phyloP scores from a whole-genome alignment of 2,888 invertebrate genomes.

The Drosophila glabriapex region DNA sequence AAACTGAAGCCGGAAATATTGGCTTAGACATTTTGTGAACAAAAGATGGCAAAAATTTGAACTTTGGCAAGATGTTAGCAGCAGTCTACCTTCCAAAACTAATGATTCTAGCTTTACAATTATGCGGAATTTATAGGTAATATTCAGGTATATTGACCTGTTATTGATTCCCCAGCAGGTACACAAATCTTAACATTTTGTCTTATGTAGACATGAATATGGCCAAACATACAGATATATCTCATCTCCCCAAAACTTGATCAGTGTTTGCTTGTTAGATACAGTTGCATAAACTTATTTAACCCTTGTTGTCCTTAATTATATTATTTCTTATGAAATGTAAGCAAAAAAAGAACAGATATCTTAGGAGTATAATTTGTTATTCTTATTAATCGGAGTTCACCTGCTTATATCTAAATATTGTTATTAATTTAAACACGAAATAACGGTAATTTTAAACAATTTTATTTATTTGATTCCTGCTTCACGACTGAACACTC shows the following conservation, averaged over 20 bases:
- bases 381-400: background rate
- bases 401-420: background rate
- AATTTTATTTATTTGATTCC: background rate
- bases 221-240: background rate
- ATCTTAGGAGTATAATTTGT: background rate
- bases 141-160: background rate
- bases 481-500: background rate
- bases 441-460: background rate
- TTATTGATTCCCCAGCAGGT: background rate
- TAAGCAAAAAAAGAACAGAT: fast-evolving
- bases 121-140: background rate
- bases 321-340: background rate
- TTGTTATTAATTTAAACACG: background rate
- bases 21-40: background rate
- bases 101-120: background rate
- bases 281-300: background rate
- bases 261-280: background rate
- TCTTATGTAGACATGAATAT: background rate
- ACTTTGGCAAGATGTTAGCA: fast-evolving
- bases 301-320: too few species aligned
- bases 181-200: fast-evolving
- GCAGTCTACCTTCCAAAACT: background rate
- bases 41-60: background rate
- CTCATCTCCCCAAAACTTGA: background rate
- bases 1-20: background rate